These are phyloP conservation scores for Gephyroberyx darwinii DNA, from an alignment of 2,797 vertebrate genomes.

Conservation along the genomic window DNA sequence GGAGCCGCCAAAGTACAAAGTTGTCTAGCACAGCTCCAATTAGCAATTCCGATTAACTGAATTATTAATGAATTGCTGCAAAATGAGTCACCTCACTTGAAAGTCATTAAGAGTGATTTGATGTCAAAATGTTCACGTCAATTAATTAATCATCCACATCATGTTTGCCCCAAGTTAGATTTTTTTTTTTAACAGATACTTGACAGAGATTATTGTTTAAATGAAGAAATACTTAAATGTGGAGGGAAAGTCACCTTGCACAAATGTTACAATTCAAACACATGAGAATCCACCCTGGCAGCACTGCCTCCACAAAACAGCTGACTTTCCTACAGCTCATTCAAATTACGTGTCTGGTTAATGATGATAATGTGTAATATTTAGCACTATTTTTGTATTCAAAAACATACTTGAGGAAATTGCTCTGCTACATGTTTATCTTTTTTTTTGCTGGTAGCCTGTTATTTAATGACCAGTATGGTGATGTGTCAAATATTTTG, in stretches of 20 bases:
- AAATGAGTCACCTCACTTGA: slow-evolving; percentile 27
- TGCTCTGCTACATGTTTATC: slow-evolving; percentile 66
- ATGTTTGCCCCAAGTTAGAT: neutral
- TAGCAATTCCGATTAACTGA: slow-evolving; percentile 43
- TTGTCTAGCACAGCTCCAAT: neutral
- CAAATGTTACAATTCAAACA: slow-evolving; percentile 19
- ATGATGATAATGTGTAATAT: slow-evolving; percentile 71
- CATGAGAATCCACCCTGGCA: slow-evolving; percentile 21
- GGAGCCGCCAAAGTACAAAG: neutral
- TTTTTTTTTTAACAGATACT: neutral
- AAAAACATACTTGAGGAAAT: slow-evolving; percentile 62
- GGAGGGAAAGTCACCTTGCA: slow-evolving; percentile 22
- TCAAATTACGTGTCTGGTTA: slow-evolving; percentile 62
- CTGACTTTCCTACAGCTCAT: slow-evolving; percentile 49
- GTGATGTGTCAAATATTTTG: slow-evolving; percentile 71
- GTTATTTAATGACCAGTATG: slow-evolving; percentile 67
- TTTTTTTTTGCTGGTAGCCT: slow-evolving; percentile 66
- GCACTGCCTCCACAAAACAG: slow-evolving; percentile 27
- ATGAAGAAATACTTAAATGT: neutral
- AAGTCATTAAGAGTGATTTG: slow-evolving; percentile 9
- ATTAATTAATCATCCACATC: slow-evolving; percentile 26
- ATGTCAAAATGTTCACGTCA: slow-evolving; percentile 30
- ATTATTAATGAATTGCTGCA: slow-evolving; percentile 41
- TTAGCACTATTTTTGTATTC: slow-evolving; percentile 82
- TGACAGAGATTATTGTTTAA: slow-evolving; percentile 4